A percentile compares a stretch with the other conserved stretches of the same genome.
These are phyloP conservation scores for Paramormyrops hopkinsi DNA, from an alignment of 2,797 vertebrate genomes.

Conservation along the genomic window DNA sequence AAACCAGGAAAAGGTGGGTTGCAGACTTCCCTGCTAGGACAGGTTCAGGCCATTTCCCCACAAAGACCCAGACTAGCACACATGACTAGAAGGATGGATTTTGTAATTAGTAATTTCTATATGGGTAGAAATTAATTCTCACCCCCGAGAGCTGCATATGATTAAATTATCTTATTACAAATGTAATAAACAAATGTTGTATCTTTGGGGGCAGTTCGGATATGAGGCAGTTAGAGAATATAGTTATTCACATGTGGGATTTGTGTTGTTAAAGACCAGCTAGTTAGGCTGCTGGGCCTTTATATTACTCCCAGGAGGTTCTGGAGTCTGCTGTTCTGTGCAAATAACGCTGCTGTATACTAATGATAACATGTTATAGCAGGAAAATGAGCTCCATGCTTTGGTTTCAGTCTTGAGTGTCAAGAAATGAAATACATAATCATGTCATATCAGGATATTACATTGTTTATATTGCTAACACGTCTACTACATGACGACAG, in stretches of 20 bases:
- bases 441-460: neutral
- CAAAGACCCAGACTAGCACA: neutral
- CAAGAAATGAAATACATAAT: neutral
- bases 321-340: neutral
- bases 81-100: neutral
- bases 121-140: neutral
- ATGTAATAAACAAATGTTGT: neutral
- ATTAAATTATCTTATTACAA: neutral
- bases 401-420: neutral
- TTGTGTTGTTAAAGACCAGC: neutral
- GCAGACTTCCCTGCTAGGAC: neutral
- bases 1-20: neutral
- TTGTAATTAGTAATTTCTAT: neutral
- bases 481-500: neutral
- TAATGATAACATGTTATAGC: neutral
- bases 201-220: neutral
- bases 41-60: neutral
- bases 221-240: neutral
- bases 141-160: neutral
- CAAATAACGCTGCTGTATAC: neutral
- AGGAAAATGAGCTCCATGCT: neutral
- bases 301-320: neutral
- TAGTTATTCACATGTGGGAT: neutral
- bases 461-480: neutral
- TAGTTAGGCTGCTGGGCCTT: neutral